These are phyloP conservation scores for Spisula subtruncata DNA, from an alignment of 2,888 invertebrate genomes.

Conservation along the genomic window DNA sequence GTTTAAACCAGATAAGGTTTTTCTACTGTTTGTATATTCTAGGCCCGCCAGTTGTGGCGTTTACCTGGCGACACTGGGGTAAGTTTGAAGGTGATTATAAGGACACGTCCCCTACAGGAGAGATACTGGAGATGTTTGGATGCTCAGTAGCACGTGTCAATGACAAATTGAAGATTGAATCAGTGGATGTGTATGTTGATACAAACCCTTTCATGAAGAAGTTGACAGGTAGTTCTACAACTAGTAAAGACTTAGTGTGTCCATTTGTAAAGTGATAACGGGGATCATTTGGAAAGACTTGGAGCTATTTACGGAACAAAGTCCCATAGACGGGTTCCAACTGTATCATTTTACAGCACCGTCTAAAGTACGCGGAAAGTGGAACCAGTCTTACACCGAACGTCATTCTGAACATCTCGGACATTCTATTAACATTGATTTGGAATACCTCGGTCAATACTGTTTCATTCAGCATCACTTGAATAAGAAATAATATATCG, in stretches of 20 bases:
- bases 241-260: background rate
- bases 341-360: too few relatives aligned
- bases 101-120: slow-evolving; percentile 66
- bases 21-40: background rate
- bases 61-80: slow-evolving; percentile 85
- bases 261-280: background rate
- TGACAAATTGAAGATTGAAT: slow-evolving; percentile 70
- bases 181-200: slow-evolving; percentile 75
- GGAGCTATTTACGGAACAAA: too few relatives aligned
- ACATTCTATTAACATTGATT: too few relatives aligned
- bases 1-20: too few relatives aligned
- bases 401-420: too few relatives aligned
- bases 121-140: slow-evolving; percentile 74
- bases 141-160: slow-evolving; percentile 70
- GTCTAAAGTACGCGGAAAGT: too few relatives aligned
- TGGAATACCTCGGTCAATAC: too few relatives aligned
- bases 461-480: too few relatives aligned
- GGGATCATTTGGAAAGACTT: too few relatives aligned
- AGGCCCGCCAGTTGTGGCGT: slow-evolving; percentile 82
- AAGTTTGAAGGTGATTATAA: slow-evolving; percentile 76
- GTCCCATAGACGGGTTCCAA: too few relatives aligned
- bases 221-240: background rate
- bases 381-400: too few relatives aligned
- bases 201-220: slow-evolving; percentile 45
- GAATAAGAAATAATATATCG: too few relatives aligned